These are phyloP conservation scores for Amphiprion percula DNA, from an alignment of 2,113 vertebrate genomes.

Conservation along the genomic window DNA sequence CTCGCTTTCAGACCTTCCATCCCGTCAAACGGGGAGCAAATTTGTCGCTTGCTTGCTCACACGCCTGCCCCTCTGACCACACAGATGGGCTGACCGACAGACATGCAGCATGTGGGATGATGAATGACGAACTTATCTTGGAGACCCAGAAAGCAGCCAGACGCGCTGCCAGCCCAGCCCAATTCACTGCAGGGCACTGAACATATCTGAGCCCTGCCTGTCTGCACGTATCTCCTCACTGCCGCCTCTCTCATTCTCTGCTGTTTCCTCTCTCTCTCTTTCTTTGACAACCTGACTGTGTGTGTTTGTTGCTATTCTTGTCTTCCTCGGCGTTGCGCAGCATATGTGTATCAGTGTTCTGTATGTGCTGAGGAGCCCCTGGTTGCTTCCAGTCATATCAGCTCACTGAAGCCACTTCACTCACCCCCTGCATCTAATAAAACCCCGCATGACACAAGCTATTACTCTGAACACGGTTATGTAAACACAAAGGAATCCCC, in stretches of 20 bases:
- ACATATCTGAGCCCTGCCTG: constrained; percentile 39
- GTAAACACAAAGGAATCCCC: constrained; percentile 63
- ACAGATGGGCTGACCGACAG: constrained; percentile 7
- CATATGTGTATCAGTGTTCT: constrained; percentile 5
- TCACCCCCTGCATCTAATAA: constrained; percentile 38
- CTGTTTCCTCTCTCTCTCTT: constrained; percentile 9
- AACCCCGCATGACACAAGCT: constrained; percentile 44
- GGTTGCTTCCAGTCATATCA: constrained; percentile 8
- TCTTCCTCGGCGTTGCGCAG: constrained; percentile 37
- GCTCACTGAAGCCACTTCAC: constrained; percentile 38
- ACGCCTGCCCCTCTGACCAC: constrained; percentile 13
- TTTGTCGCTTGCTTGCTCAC: constrained; percentile 13
- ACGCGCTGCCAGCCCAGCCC: constrained; percentile 20
- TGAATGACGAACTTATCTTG: constrained; percentile 62
- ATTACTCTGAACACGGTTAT: constrained; percentile 42
- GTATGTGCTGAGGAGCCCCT: constrained; percentile 28
- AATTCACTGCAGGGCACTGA: constrained; percentile 39
- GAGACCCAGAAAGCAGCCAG: constrained; percentile 47
- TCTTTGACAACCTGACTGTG: constrained; percentile 36
- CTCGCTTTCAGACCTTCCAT: neutral
- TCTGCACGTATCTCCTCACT: constrained; percentile 43
- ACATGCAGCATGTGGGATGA: constrained; percentile 35
- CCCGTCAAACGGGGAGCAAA: constrained; percentile 23
- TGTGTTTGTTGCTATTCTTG: constrained; percentile 63
- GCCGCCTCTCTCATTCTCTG: constrained; percentile 15